A percentile compares a stretch with the other conserved stretches of the same genome.
Conservation (phyloP, 2,113 vertebrate species). For the Chinchilla lanigera region DNA sequence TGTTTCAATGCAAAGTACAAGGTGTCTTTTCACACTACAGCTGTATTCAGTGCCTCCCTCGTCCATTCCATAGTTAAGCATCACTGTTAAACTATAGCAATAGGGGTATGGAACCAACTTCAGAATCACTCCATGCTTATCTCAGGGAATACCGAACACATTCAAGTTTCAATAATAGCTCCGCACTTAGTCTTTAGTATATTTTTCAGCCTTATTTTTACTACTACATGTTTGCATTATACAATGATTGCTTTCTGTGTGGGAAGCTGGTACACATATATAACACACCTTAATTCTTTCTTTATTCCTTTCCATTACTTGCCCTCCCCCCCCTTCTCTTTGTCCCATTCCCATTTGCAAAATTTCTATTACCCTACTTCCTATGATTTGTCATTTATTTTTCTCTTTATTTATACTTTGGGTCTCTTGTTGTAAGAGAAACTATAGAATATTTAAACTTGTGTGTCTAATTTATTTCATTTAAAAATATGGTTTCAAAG, state of each 20-base stretch:
- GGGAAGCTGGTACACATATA: background rate
- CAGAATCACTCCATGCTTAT: background rate
- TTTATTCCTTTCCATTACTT: background rate
- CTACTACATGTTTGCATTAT: background rate
- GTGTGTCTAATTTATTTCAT: background rate
- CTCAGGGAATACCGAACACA: background rate
- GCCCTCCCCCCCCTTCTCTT: background rate
- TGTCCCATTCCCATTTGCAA: background rate
- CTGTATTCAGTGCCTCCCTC: background rate
- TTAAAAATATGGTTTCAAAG: background rate
- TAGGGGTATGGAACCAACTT: background rate
- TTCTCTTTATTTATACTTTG: background rate
- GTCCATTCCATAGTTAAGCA: background rate
- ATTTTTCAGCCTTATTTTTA: background rate
- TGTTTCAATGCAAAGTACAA: background rate
- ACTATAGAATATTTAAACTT: background rate
- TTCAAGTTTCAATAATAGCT: background rate
- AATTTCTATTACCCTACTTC: background rate
- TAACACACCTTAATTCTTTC: background rate
- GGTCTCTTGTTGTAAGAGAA: background rate
- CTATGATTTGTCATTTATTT: background rate
- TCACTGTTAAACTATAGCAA: constrained; percentile 25
- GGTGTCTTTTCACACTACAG: background rate
- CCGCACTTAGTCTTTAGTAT: background rate
- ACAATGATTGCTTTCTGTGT: background rate